Percentiles rank a stretch among this genome's conserved stretches.
Evolutionary conservation across 2,113 vertebrate species (phyloP).

Genomic region (Dunckerocampus dactyliophorus): DNA sequence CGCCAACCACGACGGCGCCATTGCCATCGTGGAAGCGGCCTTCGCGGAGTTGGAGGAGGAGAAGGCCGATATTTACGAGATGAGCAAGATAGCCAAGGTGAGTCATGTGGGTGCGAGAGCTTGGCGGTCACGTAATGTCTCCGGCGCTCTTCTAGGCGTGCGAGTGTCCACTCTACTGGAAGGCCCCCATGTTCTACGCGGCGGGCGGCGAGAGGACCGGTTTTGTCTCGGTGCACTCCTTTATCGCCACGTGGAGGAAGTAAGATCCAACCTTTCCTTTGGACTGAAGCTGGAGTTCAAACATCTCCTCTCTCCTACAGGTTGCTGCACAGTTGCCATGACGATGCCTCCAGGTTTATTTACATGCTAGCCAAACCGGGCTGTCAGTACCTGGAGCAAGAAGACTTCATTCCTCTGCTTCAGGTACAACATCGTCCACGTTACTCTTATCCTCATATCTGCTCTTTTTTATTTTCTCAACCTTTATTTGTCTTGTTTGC

Average conservation of each 20-base stretch:
- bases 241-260: constrained; percentile 92
- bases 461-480: background rate
- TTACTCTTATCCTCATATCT: no score
- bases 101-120: background rate
- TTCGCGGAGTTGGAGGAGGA: constrained; percentile 89
- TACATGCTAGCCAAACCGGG: constrained; percentile 85
- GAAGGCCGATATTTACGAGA: constrained; percentile 89
- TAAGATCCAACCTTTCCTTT: constrained; percentile 60
- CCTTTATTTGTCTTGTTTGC: constrained; percentile 13
- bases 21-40: constrained; percentile 80
- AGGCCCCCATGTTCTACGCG: constrained; percentile 88
- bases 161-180: constrained; percentile 95
- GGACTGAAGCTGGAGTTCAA: background rate
- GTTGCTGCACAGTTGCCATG: constrained; percentile 86
- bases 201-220: constrained; percentile 91
- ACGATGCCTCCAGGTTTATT: constrained; percentile 89
- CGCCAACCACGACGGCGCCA: constrained; percentile 80
- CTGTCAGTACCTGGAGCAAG: constrained; percentile 86
- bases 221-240: constrained; percentile 87
- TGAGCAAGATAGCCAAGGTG: constrained; percentile 97
- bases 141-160: constrained; percentile 77
- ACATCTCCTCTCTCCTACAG: constrained; percentile 59
- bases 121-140: background rate
- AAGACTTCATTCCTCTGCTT: constrained; percentile 93
- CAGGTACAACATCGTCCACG: no score